These are phyloP conservation scores for Bergia puertoricense DNA, from an alignment of 92 coral and sea anemone species.

Conservation along the genomic window DNA sequence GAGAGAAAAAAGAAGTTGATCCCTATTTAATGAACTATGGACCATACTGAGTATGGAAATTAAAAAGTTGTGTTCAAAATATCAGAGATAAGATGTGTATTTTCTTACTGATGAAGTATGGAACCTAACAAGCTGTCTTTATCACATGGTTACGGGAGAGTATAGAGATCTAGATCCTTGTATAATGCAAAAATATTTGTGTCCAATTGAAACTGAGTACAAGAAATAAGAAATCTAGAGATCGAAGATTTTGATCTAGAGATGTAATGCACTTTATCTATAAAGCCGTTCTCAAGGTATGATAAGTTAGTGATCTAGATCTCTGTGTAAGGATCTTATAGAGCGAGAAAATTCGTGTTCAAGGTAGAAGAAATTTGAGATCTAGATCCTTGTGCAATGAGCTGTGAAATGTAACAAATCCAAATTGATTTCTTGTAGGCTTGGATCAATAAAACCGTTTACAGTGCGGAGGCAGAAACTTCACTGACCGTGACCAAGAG, in stretches of 20 bases:
- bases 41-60: no score
- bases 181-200: no score
- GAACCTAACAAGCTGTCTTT: not conserved
- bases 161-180: not conserved
- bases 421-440: conserved; percentile 45
- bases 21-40: no score
- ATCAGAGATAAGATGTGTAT: not conserved
- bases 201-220: no score
- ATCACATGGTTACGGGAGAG: not conserved
- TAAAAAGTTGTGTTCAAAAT: not conserved
- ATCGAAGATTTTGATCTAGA: not conserved
- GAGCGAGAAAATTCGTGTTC: not conserved
- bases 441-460: conserved; percentile 35
- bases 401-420: not conserved
- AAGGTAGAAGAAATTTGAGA: not conserved
- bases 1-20: not conserved
- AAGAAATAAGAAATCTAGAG: no score
- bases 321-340: not conserved
- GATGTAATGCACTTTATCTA: not conserved
- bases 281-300: not conserved
- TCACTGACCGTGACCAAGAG: conserved; percentile 25
- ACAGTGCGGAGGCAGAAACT: conserved; percentile 27
- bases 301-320: not conserved
- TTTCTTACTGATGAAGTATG: not conserved
- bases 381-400: not conserved